These are phyloP conservation scores for Euwallacea similis DNA, from an alignment of 1,140 invertebrate species.

Conservation along the genomic window DNA sequence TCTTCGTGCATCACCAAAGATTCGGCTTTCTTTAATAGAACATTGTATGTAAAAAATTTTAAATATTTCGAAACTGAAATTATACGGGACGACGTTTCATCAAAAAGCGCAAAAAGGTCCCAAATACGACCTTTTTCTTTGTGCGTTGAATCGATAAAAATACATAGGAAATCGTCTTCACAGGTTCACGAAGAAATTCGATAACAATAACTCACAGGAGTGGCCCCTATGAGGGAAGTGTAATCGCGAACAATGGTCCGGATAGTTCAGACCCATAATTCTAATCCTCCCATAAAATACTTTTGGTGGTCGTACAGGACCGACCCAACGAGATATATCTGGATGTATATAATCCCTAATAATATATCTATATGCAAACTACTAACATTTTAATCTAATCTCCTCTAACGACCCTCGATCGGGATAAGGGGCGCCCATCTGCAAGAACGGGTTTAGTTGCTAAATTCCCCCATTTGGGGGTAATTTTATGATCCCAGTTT, in stretches of 20 bases:
- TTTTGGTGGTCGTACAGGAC: background rate
- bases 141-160: too few species aligned
- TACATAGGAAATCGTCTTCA: too few species aligned
- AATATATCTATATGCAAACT: slow-evolving; percentile 27
- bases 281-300: background rate
- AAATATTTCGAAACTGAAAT: too few species aligned
- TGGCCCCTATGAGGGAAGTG: background rate
- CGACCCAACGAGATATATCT: background rate
- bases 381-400: slow-evolving; percentile 32
- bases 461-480: slow-evolving; percentile 15
- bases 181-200: too few species aligned
- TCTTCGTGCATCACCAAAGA: too few species aligned
- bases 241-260: slow-evolving; percentile 1
- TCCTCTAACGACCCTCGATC: slow-evolving; percentile 10
- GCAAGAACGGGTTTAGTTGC: slow-evolving; percentile 24
- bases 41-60: too few species aligned
- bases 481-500: slow-evolving; percentile 33
- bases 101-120: too few species aligned
- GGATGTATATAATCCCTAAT: background rate
- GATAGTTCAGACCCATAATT: background rate
- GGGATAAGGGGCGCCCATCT: slow-evolving; percentile 15
- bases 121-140: too few species aligned
- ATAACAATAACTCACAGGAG: background rate
- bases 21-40: too few species aligned
- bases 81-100: too few species aligned